phyloP scores from a whole-genome alignment of 1,140 invertebrate genomes.

The Eumeta japonica region DNA sequence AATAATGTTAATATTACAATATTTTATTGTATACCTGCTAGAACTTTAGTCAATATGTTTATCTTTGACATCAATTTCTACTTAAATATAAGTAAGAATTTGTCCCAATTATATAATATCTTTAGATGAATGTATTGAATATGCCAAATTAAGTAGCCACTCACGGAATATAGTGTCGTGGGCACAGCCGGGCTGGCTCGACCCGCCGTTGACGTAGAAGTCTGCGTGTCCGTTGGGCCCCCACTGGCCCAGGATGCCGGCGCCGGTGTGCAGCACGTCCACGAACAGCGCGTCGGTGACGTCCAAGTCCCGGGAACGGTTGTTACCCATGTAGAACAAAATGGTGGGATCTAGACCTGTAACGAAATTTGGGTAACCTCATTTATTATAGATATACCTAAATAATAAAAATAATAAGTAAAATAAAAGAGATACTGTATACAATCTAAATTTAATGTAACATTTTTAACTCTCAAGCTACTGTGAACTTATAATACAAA shows the following conservation, averaged over 20 bases:
- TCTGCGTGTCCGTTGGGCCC: conserved; percentile 84
- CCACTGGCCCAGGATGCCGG: conserved; percentile 81
- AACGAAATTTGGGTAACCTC: too few species aligned
- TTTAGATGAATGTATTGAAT: too few species aligned
- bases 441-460: background rate
- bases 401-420: background rate
- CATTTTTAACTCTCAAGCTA: too few species aligned
- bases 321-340: conserved; percentile 77
- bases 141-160: conserved; percentile 30
- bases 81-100: too few species aligned
- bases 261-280: conserved; percentile 86
- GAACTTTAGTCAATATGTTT: too few species aligned
- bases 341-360: conserved; percentile 81
- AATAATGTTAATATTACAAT: too few species aligned
- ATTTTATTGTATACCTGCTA: too few species aligned
- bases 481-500: too few species aligned
- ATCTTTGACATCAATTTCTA: too few species aligned
- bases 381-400: too few species aligned
- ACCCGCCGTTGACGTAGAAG: conserved; percentile 88
- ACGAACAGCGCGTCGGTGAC: conserved; percentile 82
- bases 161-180: conserved; percentile 77
- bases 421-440: background rate
- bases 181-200: conserved; percentile 82
- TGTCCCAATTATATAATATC: too few species aligned
- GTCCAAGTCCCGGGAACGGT: conserved; percentile 79